phyloP scores from a whole-genome alignment of 2,888 invertebrate species.

The Parasteatoda lunata region DNA sequence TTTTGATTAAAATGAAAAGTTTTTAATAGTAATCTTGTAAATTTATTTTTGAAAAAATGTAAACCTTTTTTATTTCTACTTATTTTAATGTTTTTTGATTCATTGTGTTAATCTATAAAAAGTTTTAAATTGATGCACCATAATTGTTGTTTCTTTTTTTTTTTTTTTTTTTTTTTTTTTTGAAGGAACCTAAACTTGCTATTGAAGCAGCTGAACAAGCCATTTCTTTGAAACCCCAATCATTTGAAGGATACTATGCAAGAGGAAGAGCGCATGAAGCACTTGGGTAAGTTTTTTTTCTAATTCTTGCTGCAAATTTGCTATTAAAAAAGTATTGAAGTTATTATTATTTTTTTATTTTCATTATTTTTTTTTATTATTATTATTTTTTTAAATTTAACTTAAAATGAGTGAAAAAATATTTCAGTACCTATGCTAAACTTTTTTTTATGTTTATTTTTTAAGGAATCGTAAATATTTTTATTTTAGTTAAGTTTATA shows the following conservation, averaged over 20 bases:
- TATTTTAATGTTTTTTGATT: conserved; percentile 8
- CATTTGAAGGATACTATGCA: conserved; percentile 94
- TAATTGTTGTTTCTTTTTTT: background rate
- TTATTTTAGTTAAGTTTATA: too few relatives aligned
- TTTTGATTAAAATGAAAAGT: too few relatives aligned
- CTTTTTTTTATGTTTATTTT: too few relatives aligned
- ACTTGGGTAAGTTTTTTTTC: conserved; percentile 76
- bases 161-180: conserved; percentile 56
- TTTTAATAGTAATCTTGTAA: background rate
- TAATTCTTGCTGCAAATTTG: too few relatives aligned
- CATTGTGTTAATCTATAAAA: background rate
- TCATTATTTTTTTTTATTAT: too few relatives aligned
- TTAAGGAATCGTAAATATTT: too few relatives aligned
- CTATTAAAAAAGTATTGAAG: too few relatives aligned
- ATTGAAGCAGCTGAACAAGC: conserved; percentile 91
- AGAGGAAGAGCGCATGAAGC: conserved; percentile 90
- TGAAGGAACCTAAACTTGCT: conserved; percentile 78
- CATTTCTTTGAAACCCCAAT: conserved; percentile 86
- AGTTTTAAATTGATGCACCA: too few relatives aligned
- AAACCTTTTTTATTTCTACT: background rate
- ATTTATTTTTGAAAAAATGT: background rate
- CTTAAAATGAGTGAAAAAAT: too few relatives aligned
- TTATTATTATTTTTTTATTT: too few relatives aligned
- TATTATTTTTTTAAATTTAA: too few relatives aligned
- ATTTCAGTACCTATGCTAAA: too few relatives aligned